Conservation (phyloP, 2,113 vertebrate species). For the Cyphomyrus plagiostoma region DNA sequence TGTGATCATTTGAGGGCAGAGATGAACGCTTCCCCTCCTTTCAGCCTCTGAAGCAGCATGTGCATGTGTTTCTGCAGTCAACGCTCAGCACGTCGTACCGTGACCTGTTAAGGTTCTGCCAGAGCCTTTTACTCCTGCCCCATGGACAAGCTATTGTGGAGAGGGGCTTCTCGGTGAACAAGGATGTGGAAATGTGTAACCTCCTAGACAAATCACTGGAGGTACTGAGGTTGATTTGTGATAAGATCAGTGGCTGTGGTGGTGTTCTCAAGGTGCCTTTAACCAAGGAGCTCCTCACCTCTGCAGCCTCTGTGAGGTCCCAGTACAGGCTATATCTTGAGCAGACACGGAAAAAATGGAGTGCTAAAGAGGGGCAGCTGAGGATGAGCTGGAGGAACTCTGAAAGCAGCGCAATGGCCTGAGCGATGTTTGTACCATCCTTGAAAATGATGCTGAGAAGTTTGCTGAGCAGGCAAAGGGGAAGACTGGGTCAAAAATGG, state of each 20-base stretch:
- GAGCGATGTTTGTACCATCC: neutral
- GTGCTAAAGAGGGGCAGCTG: neutral
- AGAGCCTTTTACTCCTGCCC: neutral
- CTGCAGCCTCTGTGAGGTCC: neutral
- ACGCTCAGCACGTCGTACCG: neutral
- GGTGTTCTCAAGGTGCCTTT: slow-evolving; percentile 19
- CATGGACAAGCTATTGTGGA: slow-evolving; percentile 7
- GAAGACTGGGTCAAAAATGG: neutral
- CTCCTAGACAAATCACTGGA: neutral
- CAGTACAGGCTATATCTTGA: neutral
- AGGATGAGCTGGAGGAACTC: neutral
- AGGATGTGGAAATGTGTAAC: neutral
- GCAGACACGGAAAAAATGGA: neutral
- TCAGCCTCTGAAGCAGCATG: neutral
- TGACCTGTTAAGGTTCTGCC: neutral
- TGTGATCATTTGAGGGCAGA: neutral
- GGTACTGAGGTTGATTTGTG: neutral
- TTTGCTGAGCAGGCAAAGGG: neutral
- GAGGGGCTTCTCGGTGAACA: neutral
- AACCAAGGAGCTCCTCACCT: slow-evolving; percentile 11
- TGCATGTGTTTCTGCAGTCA: neutral
- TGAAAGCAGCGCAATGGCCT: neutral
- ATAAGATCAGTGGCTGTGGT: neutral
- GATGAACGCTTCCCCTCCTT: slow-evolving; percentile 14
- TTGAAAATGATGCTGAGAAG: neutral